A percentile compares a stretch with the other conserved stretches of the same genome.
Conservation (phyloP, 1,140 invertebrate species). For the Lethocerus indicus region DNA sequence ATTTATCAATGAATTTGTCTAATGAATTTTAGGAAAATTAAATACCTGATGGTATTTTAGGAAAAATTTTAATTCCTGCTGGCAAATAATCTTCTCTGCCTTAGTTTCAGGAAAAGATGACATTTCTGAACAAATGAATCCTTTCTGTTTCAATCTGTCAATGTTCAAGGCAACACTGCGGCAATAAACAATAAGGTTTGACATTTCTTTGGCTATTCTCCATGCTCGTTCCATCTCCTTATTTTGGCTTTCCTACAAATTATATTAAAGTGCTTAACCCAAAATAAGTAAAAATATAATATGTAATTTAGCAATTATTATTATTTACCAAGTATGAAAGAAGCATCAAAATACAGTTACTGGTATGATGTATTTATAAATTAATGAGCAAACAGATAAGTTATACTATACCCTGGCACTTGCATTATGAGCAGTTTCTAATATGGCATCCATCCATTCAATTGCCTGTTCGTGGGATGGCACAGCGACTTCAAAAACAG, state of each 20-base stretch:
- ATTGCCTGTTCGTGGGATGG: slow-evolving; percentile 55
- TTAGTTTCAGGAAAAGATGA: slow-evolving; percentile 92
- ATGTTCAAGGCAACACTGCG: slow-evolving; percentile 70
- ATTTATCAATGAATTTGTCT: no score
- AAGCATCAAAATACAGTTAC: no score
- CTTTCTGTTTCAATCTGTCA: slow-evolving; percentile 41
- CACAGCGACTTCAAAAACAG: slow-evolving; percentile 55
- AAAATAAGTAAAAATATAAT: background rate
- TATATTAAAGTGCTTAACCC: background rate
- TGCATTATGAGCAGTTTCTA: slow-evolving; percentile 64
- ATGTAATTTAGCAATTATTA: background rate
- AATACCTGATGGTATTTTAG: slow-evolving; percentile 61
- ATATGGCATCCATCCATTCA: slow-evolving; percentile 76
- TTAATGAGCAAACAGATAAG: background rate
- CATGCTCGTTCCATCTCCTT: slow-evolving; percentile 75
- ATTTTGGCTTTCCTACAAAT: slow-evolving; percentile 47
- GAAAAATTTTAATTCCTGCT: slow-evolving; percentile 63
- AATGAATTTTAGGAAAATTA: no score
- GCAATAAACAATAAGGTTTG: slow-evolving; percentile 91
- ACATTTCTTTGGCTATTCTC: slow-evolving; percentile 89
- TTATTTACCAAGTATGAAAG: no score
- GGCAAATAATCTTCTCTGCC: slow-evolving; percentile 75
- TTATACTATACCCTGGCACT: slow-evolving; percentile 42
- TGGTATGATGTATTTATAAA: background rate
- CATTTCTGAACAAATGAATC: slow-evolving; percentile 74